These are phyloP conservation scores for Drosophila mayri DNA, from an alignment of 1,140 invertebrate species.

Conservation along the genomic window DNA sequence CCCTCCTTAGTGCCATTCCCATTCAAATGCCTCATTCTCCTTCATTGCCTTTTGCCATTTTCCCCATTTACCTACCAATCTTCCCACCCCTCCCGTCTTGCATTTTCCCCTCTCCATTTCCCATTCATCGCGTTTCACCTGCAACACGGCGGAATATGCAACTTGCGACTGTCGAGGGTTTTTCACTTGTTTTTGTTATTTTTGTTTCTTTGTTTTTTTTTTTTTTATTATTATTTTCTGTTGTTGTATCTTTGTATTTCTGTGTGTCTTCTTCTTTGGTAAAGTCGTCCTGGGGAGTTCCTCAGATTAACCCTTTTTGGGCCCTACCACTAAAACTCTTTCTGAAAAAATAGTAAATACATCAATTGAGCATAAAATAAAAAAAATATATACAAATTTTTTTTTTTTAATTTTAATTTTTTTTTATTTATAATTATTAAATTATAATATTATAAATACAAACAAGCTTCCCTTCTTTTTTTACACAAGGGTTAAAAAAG, in stretches of 20 bases:
- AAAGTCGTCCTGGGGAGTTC: slow-evolving; percentile 26
- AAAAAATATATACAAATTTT: too few relatives aligned
- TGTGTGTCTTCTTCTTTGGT: slow-evolving; percentile 25
- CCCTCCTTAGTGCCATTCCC: slow-evolving; percentile 20
- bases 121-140: slow-evolving; percentile 58
- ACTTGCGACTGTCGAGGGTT: slow-evolving; percentile 55
- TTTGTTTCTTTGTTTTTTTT: slow-evolving; percentile 1
- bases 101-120: slow-evolving; percentile 1
- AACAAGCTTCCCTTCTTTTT: not conserved
- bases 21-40: slow-evolving; percentile 46
- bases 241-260: slow-evolving; percentile 24
- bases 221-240: slow-evolving; percentile 12
- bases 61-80: too few relatives aligned
- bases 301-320: slow-evolving; percentile 22
- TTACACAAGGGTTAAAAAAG: slow-evolving; percentile 35
- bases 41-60: slow-evolving; percentile 34
- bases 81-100: not conserved
- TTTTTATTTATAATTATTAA: not conserved
- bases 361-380: too few relatives aligned
- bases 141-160: slow-evolving; percentile 57
- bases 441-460: not conserved
- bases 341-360: too few relatives aligned
- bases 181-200: slow-evolving; percentile 25
- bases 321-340: not conserved
- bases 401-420: too few relatives aligned